Evolutionary conservation across 2,888 invertebrate species (phyloP), one percentile per base, ranked within the genome.

Genomic region (Amblyteles armatorius): DNA sequence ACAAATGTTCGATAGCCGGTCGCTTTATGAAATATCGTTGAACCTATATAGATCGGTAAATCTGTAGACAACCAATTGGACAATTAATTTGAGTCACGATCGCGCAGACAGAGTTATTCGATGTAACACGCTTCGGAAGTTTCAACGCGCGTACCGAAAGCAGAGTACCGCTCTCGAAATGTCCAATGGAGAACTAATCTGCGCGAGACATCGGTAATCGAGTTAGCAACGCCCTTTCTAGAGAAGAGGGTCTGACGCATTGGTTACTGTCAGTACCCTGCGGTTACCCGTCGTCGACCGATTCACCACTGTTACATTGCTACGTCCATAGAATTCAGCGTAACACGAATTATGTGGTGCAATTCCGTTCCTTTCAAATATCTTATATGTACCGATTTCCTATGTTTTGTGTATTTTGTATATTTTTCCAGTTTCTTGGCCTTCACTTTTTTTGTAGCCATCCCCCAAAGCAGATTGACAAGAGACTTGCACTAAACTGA

Each of bases 191-290:
- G 77, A 82, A 82, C 82, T 82, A 82, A 82, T 82, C 82, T 82
- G 77, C 71, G 55, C 71, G 82, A 77, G 82, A 82, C 82, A 77
- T 82, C 82, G 82, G 77, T 77, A 82, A 82, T 82, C 55, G 82
- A 82, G 82, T 82, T 82, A 72, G 71, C 48, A 65, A n/a, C 52
- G 55, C 55, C 22, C 63, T 65, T 22, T 48, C 52, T 33, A 44
- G 29, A 7, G 50, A 65, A 65, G 71, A 63, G 82, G 71, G 73
- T 29, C 57, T 57, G 44, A 68, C 36, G 65, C 71, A 72, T 67
- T 82, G 71, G 82, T 77, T 55, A 77, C 71, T 48, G 69, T 40
- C 69, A 52, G 44, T 55, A 77, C 48, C 11, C 26, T 57, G 71
- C 4, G 77, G 82, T 72, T 65, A 55, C 72, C 72, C 72, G 40